These are phyloP conservation scores for Ylistrum balloti DNA, from an alignment of 1,140 invertebrate genomes.

Conservation along the genomic window DNA sequence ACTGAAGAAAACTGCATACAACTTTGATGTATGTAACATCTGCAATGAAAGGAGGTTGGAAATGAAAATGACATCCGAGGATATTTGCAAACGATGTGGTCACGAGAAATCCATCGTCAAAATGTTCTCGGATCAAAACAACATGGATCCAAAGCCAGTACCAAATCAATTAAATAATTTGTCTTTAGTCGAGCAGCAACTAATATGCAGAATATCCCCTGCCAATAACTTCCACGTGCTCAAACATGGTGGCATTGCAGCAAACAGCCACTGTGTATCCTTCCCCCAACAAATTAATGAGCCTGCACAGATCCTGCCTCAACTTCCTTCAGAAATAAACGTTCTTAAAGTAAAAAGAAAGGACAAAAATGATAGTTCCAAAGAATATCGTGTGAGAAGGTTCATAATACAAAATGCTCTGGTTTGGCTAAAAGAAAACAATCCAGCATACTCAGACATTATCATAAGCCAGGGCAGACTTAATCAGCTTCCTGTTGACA, in stretches of 20 bases:
- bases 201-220: conserved; percentile 59
- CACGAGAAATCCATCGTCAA: conserved; percentile 52
- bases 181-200: conserved; percentile 58
- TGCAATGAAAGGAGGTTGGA: conserved; percentile 53
- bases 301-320: conserved; percentile 44
- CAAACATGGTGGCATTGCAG: conserved; percentile 58
- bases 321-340: conserved; percentile 42
- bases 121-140: conserved; percentile 58
- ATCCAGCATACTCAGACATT: conserved; percentile 47
- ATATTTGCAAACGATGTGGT: conserved; percentile 42
- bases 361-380: conserved; percentile 50
- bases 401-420: conserved; percentile 44
- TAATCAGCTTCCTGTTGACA: background rate
- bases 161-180: conserved; percentile 45
- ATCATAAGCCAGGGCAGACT: conserved; percentile 43
- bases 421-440: conserved; percentile 46
- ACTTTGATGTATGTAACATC: conserved; percentile 44
- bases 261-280: conserved; percentile 51
- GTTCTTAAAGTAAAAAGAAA: conserved; percentile 47
- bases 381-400: conserved; percentile 46
- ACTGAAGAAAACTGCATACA: conserved; percentile 53
- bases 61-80: conserved; percentile 50
- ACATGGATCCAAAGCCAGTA: conserved; percentile 52
- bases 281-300: conserved; percentile 57
- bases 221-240: conserved; percentile 59